Base-by-base conservation (phyloP, 2,888 invertebrate genomes). In the Eupeodes luniger region DNA sequence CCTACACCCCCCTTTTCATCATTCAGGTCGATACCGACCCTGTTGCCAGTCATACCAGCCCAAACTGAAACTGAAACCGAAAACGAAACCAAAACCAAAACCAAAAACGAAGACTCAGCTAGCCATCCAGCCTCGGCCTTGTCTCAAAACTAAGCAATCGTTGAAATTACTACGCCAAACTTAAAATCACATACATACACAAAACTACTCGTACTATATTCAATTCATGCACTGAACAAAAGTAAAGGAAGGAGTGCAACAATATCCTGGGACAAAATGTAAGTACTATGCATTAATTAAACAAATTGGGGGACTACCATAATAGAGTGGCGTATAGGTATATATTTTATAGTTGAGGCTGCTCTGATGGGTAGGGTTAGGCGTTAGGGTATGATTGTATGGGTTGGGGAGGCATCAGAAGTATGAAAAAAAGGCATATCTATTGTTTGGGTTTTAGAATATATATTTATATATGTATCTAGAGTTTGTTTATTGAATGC, bases 271-370 rank as follows among this genome's bases (percentile, higher is more conserved):
- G 80, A 81, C 84, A 81, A 70, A 87, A 70, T 76, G 86, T 86
- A 70, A 86, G 86, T 86, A 79, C 78, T 76, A 40, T 40, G 79
- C 86, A 83, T 86, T 83, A 86, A 83, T 83, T 86, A 86, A 79
- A 75, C 34, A 75, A 64, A 82, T 74, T 81, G 53, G 66, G 66
- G 27, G 53, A 16, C 11, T 61, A 12, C 16, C 27, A 47, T 16
- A n/a, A 14, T 5, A 14, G 7, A 19, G 9, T 11, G 2, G 27
- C 55, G 12, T 55, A 4, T 27, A 27, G 55, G 19, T 11, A 4
- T 53, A 16, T 9, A 53, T 12, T 55, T 4, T 19, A 19, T 36
- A n/a, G 34, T 36, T 59, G 0, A 9, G 47, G 47, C 11, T 47
- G 11, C 11, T 7, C 47, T 12, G 47, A 9, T 4, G 34, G 10